phyloP scores from a whole-genome alignment of 2,888 invertebrate species.

The Cosmia pyralina region DNA sequence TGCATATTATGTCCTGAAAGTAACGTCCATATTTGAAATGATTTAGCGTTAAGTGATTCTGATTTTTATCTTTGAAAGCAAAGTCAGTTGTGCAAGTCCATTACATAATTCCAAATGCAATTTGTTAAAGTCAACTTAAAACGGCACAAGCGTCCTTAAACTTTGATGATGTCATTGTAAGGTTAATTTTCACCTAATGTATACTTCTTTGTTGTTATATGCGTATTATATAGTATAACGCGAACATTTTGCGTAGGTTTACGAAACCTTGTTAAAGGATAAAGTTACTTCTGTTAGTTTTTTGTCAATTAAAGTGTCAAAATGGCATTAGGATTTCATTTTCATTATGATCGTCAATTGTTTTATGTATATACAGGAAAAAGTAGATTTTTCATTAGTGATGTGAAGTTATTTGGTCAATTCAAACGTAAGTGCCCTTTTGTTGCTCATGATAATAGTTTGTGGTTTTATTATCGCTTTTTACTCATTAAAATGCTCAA shows the following conservation, averaged over 20 bases:
- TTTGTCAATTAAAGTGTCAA: conserved; percentile 87
- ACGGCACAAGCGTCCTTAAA: conserved; percentile 73
- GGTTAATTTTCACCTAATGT: conserved; percentile 76
- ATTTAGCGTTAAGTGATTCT: conserved; percentile 88
- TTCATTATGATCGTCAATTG: conserved; percentile 84
- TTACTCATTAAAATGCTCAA: conserved; percentile 90
- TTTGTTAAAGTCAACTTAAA: conserved; percentile 64
- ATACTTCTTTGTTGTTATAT: conserved; percentile 82
- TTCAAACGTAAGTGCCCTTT: conserved; percentile 84
- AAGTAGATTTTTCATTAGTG: conserved; percentile 71
- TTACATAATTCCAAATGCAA: conserved; percentile 69
- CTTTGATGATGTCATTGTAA: conserved; percentile 68
- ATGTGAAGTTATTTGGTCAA: conserved; percentile 86
- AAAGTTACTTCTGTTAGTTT: conserved; percentile 85
- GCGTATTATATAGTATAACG: conserved; percentile 75
- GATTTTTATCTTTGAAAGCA: conserved; percentile 76
- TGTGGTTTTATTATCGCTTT: conserved; percentile 77
- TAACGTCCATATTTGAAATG: conserved; percentile 89
- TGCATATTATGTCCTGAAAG: conserved; percentile 87
- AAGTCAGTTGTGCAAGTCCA: conserved; percentile 76
- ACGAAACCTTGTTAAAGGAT: conserved; percentile 82
- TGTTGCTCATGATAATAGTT: conserved; percentile 83
- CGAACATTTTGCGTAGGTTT: conserved; percentile 76
- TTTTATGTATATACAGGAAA: conserved; percentile 77
- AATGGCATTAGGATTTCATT: conserved; percentile 77